A percentile compares a stretch with the other conserved stretches of the same genome.
Evolutionary conservation across 2,797 vertebrate genomes (phyloP).

Genomic region (Melanotaenia boesemani): DNA sequence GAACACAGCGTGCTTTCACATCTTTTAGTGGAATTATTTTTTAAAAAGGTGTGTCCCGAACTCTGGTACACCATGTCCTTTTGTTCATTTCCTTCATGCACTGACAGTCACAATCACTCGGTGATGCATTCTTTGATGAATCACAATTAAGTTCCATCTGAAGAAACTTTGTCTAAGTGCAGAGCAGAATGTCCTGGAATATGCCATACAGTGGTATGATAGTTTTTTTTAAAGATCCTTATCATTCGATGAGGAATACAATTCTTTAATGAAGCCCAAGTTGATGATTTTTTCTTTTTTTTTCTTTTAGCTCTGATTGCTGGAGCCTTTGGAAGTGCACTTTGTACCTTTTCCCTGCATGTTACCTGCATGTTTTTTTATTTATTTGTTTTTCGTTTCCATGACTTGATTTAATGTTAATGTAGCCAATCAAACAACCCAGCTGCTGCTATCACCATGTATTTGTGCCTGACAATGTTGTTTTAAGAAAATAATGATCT

Average conservation of each 20-base stretch:
- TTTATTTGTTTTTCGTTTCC: background rate
- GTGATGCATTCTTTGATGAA: constrained; percentile 27
- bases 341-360: background rate
- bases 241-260: background rate
- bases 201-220: background rate
- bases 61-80: constrained; percentile 49
- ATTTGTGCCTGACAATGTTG: background rate
- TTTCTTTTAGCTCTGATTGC: background rate
- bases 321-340: background rate
- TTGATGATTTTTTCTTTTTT: background rate
- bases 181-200: background rate
- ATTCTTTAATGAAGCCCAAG: background rate
- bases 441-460: background rate
- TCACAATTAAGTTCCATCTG: constrained; percentile 22
- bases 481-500: background rate
- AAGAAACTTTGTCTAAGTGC: constrained; percentile 21
- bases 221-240: background rate
- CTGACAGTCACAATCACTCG: constrained; percentile 23
- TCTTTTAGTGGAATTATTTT: constrained; percentile 33
- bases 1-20: constrained; percentile 44
- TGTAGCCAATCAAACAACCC: background rate
- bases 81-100: constrained; percentile 24
- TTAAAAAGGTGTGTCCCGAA: constrained; percentile 27
- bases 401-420: background rate
- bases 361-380: background rate